Base-by-base conservation (phyloP, 2,888 invertebrate species). In the Patella ulyssiponensis region DNA sequence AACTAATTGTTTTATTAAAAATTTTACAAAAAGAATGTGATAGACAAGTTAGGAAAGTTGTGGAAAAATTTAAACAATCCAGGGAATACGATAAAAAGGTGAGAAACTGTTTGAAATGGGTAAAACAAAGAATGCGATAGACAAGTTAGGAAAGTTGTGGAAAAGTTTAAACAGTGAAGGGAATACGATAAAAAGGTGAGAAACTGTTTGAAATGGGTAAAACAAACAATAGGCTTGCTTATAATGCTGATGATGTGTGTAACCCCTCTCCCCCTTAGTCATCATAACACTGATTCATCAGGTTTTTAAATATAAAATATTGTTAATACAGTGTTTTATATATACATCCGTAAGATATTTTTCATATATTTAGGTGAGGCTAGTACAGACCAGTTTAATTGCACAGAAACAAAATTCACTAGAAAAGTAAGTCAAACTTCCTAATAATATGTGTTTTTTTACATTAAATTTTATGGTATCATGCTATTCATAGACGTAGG, bases 151-250 rank as follows among this genome's bases (percentile, higher is more conserved):
- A 88, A 90, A 80, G 94, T 96, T 74, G 90, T 96, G 75, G 92
- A 93, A 64, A 95, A 96, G 88, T 97, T 97, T 91, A 94, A 94
- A 86, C 94, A 94, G 87, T 93, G 94, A 77, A 93, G 96, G 75
- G 94, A 94, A 83, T 93, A 93, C 84, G 92, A 92, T 56, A 93
- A 93, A 80, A 95, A 95, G 88, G 93, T 95, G 76, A 80, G 85
- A 77, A 11, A 44, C 44, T 44, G 7, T 44, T 44, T 44, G 5
- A 44, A 44, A 7, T 44, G 3, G 44, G 9, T 44, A 7, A n/a
- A 74, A 53, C 20, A 74, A 71, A 23, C 12, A 23, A 27, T 20
- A 71, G 51, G 20, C 51, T 64, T 20, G 12, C 11, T 23, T 7
- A 20, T n/a, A 23, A 64, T 11, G 64, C 20, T 64, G 64, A 23